These are phyloP conservation scores for Parnassius apollo DNA, from an alignment of 2,888 invertebrate species.

Conservation along the genomic window DNA sequence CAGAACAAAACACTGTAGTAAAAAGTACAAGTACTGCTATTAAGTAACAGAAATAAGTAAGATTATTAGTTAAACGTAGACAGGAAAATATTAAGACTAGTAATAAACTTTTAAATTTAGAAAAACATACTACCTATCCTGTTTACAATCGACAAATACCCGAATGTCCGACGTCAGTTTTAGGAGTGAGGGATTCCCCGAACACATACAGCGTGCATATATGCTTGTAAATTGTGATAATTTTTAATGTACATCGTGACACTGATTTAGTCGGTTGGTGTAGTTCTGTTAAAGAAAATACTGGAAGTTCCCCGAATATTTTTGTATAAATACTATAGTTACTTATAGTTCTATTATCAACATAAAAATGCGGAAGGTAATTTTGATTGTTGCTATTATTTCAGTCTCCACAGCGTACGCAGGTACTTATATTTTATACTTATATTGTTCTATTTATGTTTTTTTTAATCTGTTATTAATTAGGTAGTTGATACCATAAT, in stretches of 20 bases:
- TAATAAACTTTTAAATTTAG: too few relatives aligned
- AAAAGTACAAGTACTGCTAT: too few relatives aligned
- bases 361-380: conserved; percentile 21
- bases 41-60: too few relatives aligned
- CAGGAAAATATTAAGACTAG: too few relatives aligned
- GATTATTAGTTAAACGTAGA: too few relatives aligned
- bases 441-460: too few relatives aligned
- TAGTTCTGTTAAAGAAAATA: background rate
- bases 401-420: conserved; percentile 15
- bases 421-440: conserved; percentile 9
- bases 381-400: conserved; percentile 10
- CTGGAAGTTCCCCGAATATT: background rate
- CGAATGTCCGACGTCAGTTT: conserved; percentile 3
- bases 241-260: conserved; percentile 14
- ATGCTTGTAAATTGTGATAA: conserved; percentile 3
- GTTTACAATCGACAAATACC: too few relatives aligned
- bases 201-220: background rate
- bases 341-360: background rate
- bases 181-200: conserved; percentile 24
- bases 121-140: too few relatives aligned
- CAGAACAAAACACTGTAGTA: too few relatives aligned
- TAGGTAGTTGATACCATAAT: too few relatives aligned
- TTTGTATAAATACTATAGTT: too few relatives aligned
- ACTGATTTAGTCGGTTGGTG: conserved; percentile 7
- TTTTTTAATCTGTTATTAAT: too few relatives aligned